These are phyloP conservation scores for Ferdinandea cuprea DNA, from an alignment of 2,888 invertebrate species.

Conservation along the genomic window DNA sequence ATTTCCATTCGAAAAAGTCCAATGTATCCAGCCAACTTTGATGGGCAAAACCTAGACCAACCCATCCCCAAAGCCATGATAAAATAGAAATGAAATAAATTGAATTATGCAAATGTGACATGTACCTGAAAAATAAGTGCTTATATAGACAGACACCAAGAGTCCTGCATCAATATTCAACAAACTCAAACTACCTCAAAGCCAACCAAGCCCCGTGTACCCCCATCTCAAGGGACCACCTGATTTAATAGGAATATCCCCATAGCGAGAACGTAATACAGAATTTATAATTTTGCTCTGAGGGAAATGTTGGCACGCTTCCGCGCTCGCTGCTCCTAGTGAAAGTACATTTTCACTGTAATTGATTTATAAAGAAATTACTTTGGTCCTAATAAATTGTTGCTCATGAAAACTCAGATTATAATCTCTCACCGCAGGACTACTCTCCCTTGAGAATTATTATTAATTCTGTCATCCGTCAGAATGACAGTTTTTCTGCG, in stretches of 20 bases:
- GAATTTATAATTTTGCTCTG: conserved; percentile 51
- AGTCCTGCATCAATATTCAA: conserved; percentile 26
- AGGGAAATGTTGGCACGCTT: conserved; percentile 12
- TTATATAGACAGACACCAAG: not conserved
- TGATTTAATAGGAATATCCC: conserved; percentile 51
- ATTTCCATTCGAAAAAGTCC: not conserved
- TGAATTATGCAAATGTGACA: conserved; percentile 7
- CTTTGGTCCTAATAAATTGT: conserved; percentile 57
- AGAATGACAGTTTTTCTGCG: conserved; percentile 41
- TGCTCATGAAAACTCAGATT: conserved; percentile 32
- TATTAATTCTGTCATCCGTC: conserved; percentile 31
- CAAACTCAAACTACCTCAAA: conserved; percentile 4
- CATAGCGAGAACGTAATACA: conserved; percentile 12
- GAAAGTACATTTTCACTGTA: conserved; percentile 49
- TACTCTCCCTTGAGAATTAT: not conserved
- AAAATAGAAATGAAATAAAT: not conserved
- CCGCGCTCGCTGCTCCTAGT: conserved; percentile 2
- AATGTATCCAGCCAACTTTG: not conserved
- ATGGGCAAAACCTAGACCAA: not conserved
- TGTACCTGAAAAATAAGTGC: not conserved
- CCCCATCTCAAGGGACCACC: not conserved
- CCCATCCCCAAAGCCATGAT: not conserved
- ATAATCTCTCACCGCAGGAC: not conserved
- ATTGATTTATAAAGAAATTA: conserved; percentile 69
- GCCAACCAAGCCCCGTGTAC: not conserved